A percentile compares a stretch with the other conserved stretches of the same genome.
Evolutionary conservation across 1,140 invertebrate species (phyloP).

Genomic region (Orius insidiosus): DNA sequence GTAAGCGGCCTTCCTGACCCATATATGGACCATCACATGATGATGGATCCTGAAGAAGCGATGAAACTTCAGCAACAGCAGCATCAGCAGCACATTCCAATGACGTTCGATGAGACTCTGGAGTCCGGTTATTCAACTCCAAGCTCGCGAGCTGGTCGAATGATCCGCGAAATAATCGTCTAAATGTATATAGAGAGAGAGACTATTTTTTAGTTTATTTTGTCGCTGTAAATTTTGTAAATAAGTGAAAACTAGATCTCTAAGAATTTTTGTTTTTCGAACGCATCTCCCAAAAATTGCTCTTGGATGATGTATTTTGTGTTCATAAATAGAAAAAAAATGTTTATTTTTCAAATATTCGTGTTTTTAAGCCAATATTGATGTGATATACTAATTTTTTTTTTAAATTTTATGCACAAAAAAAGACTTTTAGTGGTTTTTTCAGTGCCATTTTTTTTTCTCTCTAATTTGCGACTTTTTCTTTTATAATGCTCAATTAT

Average conservation of each 20-base stretch:
- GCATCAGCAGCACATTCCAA: slow-evolving; percentile 47
- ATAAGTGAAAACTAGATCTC: too few relatives aligned
- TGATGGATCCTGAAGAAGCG: slow-evolving; percentile 34
- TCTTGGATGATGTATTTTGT: too few relatives aligned
- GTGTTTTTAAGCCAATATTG: too few relatives aligned
- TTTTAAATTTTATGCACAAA: background rate
- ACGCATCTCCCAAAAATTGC: too few relatives aligned
- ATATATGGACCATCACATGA: slow-evolving; percentile 61
- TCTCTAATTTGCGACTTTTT: background rate
- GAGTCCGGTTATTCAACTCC: slow-evolving; percentile 86
- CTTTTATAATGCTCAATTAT: background rate
- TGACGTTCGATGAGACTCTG: slow-evolving; percentile 78
- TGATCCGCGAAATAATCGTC: slow-evolving; percentile 88
- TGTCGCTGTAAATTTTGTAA: slow-evolving; percentile 1
- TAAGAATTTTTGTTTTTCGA: too few relatives aligned
- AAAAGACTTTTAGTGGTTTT: background rate
- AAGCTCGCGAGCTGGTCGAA: slow-evolving; percentile 70
- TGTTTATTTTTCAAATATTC: too few relatives aligned
- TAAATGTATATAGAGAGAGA: slow-evolving; percentile 30
- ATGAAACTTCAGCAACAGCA: slow-evolving; percentile 30
- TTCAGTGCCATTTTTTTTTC: slow-evolving; percentile 1
- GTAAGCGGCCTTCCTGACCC: slow-evolving; percentile 76
- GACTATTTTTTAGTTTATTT: slow-evolving; percentile 9
- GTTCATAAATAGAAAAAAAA: too few relatives aligned
- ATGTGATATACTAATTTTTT: too few relatives aligned